Evolutionary conservation across 2,888 invertebrate genomes (phyloP).

Genomic region (Epistrophella euchroma): DNA sequence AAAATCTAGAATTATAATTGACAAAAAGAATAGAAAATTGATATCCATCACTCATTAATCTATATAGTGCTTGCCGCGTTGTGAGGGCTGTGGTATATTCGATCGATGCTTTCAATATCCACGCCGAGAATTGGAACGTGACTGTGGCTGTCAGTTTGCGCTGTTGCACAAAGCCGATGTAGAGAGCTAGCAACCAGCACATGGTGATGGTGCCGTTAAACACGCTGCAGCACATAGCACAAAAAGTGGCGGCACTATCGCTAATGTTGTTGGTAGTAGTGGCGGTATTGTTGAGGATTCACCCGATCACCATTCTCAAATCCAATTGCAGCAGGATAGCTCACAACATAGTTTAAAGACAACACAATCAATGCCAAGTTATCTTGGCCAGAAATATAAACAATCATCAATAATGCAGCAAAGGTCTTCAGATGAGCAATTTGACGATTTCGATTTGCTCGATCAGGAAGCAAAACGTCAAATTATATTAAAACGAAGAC

Average conservation of each 20-base stretch:
- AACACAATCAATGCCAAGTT: constrained; percentile 67
- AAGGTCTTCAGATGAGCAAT: constrained; percentile 79
- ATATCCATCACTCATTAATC: constrained; percentile 66
- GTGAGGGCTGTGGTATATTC: constrained; percentile 94
- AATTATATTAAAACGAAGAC: constrained; percentile 81
- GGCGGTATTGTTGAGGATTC: constrained; percentile 56
- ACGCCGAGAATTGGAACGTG: constrained; percentile 89
- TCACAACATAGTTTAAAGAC: constrained; percentile 78
- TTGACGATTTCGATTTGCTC: constrained; percentile 81
- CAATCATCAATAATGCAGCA: constrained; percentile 64
- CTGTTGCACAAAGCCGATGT: constrained; percentile 93
- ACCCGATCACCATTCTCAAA: constrained; percentile 69
- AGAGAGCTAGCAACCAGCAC: constrained; percentile 86
- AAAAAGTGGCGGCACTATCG: constrained; percentile 79
- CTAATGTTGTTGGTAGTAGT: constrained; percentile 76
- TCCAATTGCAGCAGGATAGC: constrained; percentile 66
- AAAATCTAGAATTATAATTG: constrained; percentile 14
- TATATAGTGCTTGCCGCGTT: constrained; percentile 85
- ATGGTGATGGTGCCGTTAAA: constrained; percentile 79
- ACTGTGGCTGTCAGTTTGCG: constrained; percentile 96
- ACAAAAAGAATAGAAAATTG: constrained; percentile 55
- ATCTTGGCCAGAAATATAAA: constrained; percentile 59
- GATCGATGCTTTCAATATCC: constrained; percentile 95
- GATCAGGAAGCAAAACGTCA: constrained; percentile 81
- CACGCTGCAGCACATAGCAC: constrained; percentile 80